phyloP scores from a whole-genome alignment of 2,797 vertebrate genomes.

The Sebastes cheni region DNA sequence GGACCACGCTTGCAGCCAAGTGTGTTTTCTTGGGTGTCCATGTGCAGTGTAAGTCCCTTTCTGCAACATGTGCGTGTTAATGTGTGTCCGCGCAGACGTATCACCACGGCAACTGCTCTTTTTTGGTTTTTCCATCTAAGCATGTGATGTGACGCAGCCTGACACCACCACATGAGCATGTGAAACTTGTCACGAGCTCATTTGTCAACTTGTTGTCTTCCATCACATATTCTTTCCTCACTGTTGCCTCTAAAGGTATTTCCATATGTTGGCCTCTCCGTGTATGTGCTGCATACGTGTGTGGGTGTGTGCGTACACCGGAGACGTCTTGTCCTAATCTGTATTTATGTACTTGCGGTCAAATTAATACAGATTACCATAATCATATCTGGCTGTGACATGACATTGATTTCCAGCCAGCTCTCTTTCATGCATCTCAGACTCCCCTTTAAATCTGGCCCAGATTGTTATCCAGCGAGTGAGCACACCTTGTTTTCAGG shows the following conservation, averaged over 20 bases:
- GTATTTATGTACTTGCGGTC: constrained; percentile 56
- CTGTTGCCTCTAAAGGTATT: constrained; percentile 35
- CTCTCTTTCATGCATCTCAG: constrained; percentile 33
- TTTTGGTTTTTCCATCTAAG: constrained; percentile 35
- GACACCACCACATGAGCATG: constrained; percentile 51
- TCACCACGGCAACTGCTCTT: constrained; percentile 70
- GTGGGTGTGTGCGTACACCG: constrained; percentile 17
- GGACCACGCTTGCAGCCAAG: constrained; percentile 48
- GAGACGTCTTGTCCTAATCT: constrained; percentile 32
- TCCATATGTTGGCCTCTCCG: constrained; percentile 25
- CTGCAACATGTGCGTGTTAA: constrained; percentile 28
- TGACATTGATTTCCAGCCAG: constrained; percentile 48
- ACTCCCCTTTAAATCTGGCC: constrained; percentile 42
- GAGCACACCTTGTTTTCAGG: constrained; percentile 65
- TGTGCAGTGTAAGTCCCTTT: constrained; percentile 23
- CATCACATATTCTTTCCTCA: constrained; percentile 4
- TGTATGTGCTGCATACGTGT: not conserved
- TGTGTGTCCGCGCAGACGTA: constrained; percentile 24
- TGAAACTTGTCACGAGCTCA: constrained; percentile 31
- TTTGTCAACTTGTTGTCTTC: constrained; percentile 50
- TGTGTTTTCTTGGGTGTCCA: constrained; percentile 45
- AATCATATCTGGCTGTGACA: constrained; percentile 64
- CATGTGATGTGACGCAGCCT: constrained; percentile 46
- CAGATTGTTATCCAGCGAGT: constrained; percentile 42
- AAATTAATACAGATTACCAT: constrained; percentile 65